Base-by-base conservation (phyloP, 2,888 invertebrate genomes). In the Pheosia gnoma region DNA sequence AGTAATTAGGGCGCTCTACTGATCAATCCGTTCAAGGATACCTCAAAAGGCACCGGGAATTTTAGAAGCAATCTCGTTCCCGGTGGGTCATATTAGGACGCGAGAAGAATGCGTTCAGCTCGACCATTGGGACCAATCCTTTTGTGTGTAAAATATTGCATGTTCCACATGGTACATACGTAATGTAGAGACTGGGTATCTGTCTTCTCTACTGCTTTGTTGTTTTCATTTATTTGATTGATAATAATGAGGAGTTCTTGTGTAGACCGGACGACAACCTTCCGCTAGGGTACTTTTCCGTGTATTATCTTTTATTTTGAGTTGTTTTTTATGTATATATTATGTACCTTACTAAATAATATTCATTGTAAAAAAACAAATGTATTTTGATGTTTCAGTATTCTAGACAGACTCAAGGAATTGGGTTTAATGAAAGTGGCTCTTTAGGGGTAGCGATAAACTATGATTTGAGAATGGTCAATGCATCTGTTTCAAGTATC, bases 161-260 rank as follows among this genome's bases (percentile, higher is more conserved):
- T 6, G 55, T 39, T 39, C 55, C 55, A 55, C 7, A 13, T 39
- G 13, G 39, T 55, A 55, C 38, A 39, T 55, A 55, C 38, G 13
- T 55, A 13, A 54, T 54, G 38, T 10, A 38, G 7, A 7, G 11
- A 51, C 3, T 39, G 13, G 25, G 25, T 25, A 25, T 25, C 25
- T 25, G 25, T 25, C 25, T 25, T 25, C 55, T 3, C 10, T 38
- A 36, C 53, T 54, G 37, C n/a, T 47, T 54, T 54, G 53, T 36
- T 54, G 10, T 54, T 54, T 54, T 37, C 25, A 38, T 37, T 54
- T 54, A 38, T 52, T 74, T 51, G 6, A 9, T 51, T 9, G 51
- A 51, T 47, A 47, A 41, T 41, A 41, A 8, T 41, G 25, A 25
- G 3, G 41, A 41, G 41, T 3, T 1, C 41, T 41, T 41, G 5